A percentile compares a stretch with the other conserved stretches of the same genome.
These are phyloP conservation scores for Tadarida brasiliensis DNA, from an alignment of 2,797 vertebrate species.

Conservation along the genomic window DNA sequence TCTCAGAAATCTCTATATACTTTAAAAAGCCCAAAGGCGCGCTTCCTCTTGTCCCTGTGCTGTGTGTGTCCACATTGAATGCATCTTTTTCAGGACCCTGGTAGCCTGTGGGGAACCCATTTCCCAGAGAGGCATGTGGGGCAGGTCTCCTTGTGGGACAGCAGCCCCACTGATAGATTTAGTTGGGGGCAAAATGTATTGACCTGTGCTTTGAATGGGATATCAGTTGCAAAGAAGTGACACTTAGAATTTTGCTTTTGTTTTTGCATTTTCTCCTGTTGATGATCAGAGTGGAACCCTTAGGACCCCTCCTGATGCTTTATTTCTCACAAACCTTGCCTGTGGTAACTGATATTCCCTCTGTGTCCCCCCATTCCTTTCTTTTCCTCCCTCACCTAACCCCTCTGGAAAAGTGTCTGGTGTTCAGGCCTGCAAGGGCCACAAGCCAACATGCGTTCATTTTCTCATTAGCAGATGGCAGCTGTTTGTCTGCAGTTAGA, in stretches of 20 bases:
- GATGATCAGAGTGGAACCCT: slow-evolving; percentile 21
- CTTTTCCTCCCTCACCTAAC: slow-evolving; percentile 38
- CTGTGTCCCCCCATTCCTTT: background rate
- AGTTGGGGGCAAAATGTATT: background rate
- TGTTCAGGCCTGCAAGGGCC: slow-evolving; percentile 31
- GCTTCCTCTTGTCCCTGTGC: background rate
- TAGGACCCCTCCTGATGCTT: background rate
- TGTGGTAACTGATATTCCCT: background rate
- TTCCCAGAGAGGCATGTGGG: background rate
- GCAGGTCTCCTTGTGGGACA: background rate
- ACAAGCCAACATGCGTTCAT: background rate
- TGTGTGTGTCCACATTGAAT: background rate
- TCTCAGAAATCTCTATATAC: background rate
- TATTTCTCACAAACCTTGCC: background rate
- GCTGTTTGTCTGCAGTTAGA: slow-evolving; percentile 43
- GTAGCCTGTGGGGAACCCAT: background rate
- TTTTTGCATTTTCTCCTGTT: background rate
- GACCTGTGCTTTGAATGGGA: slow-evolving; percentile 23
- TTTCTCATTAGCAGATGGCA: slow-evolving; percentile 48
- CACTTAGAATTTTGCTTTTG: slow-evolving; percentile 16
- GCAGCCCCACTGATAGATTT: background rate
- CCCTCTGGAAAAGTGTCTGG: slow-evolving; percentile 20
- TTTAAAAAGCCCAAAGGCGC: background rate
- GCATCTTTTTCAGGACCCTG: background rate
- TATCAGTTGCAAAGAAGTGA: slow-evolving; percentile 8